A percentile compares a stretch with the other conserved stretches of the same genome.
These are phyloP conservation scores for Procambarus clarkii DNA, from an alignment of 1,140 invertebrate genomes.

Conservation along the genomic window DNA sequence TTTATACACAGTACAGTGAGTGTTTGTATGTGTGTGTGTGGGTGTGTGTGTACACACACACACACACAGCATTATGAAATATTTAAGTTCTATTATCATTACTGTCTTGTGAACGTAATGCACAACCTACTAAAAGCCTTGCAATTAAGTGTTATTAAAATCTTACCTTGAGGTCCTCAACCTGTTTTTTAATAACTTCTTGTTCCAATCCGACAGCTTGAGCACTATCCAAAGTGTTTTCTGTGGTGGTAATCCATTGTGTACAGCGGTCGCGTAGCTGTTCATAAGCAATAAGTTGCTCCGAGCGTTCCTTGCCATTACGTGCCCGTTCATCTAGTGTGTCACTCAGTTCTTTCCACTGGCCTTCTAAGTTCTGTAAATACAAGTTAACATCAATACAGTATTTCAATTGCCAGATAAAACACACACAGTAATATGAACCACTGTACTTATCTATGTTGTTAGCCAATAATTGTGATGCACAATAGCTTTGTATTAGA, in stretches of 20 bases:
- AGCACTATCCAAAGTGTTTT: slow-evolving; percentile 82
- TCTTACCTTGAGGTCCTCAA: slow-evolving; percentile 86
- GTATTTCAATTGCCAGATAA: too few relatives aligned
- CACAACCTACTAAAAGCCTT: background rate
- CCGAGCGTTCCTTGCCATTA: slow-evolving; percentile 86
- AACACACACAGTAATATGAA: too few relatives aligned
- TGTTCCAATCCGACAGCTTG: slow-evolving; percentile 91
- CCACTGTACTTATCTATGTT: too few relatives aligned
- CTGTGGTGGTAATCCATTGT: slow-evolving; percentile 89
- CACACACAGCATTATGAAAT: too few relatives aligned
- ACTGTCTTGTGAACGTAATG: too few relatives aligned
- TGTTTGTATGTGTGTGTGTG: too few relatives aligned
- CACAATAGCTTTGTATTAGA: background rate
- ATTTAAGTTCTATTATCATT: background rate
- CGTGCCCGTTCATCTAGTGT: slow-evolving; percentile 89
- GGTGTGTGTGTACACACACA: too few relatives aligned
- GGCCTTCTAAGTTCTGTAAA: slow-evolving; percentile 84
- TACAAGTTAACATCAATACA: background rate
- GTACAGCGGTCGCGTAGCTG: slow-evolving; percentile 87
- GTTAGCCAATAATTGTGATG: too few relatives aligned
- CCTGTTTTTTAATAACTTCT: slow-evolving; percentile 88
- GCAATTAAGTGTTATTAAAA: too few relatives aligned
- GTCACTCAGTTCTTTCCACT: slow-evolving; percentile 88
- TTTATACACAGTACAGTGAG: too few relatives aligned
- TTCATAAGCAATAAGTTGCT: slow-evolving; percentile 91